Conservation (phyloP, 2,888 invertebrate genomes). For the Capitulum mitella region DNA sequence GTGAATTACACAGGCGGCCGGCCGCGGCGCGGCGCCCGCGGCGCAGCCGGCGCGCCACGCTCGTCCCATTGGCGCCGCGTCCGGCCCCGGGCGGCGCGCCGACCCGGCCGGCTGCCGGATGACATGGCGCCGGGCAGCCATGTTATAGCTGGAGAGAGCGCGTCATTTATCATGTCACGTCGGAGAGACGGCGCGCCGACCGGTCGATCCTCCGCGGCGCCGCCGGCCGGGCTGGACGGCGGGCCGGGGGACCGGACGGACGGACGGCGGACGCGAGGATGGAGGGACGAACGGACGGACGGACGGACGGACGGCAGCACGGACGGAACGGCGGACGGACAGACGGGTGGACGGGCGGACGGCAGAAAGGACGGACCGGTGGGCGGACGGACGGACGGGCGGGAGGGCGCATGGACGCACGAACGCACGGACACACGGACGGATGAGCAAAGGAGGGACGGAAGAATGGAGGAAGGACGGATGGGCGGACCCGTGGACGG, state of each 20-base stretch:
- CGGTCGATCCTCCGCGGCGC: slow-evolving; percentile 9
- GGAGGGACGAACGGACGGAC: slow-evolving; percentile 6
- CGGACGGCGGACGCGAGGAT: neutral
- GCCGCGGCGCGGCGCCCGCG: neutral
- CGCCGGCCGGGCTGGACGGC: neutral
- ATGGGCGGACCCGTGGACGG: too few species aligned
- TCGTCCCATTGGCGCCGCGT: neutral
- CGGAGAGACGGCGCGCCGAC: neutral
- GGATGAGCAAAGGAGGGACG: neutral
- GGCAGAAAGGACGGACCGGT: neutral
- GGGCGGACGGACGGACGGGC: too few species aligned
- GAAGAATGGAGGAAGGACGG: too few species aligned
- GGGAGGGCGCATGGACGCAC: neutral
- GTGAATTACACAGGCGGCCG: neutral
- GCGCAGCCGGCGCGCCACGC: neutral
- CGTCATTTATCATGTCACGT: slow-evolving; percentile 1
- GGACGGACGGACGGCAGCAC: neutral
- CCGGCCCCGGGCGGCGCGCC: neutral
- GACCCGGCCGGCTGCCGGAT: neutral
- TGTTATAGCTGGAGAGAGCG: neutral
- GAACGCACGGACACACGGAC: neutral
- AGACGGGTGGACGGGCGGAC: neutral
- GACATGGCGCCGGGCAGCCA: slow-evolving; percentile 18
- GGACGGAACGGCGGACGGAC: neutral
- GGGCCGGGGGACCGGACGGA: too few species aligned